Conservation (phyloP, 2,113 vertebrate genomes). For the Pedionomus torquatus region DNA sequence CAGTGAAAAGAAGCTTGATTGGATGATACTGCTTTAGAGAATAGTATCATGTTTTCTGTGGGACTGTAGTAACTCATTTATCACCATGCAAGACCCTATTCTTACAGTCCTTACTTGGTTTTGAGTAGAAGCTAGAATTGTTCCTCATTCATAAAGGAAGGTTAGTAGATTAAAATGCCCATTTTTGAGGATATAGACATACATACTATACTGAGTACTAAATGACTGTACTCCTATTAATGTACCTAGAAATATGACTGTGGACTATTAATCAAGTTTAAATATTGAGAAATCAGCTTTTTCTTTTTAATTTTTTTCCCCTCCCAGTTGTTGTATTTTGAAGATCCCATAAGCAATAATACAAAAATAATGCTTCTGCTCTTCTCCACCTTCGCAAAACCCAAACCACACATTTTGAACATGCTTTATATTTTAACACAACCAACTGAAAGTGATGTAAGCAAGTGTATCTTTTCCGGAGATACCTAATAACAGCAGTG, state of each 20-base stretch:
- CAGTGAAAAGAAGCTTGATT: conserved; percentile 1
- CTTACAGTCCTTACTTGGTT: conserved; percentile 10
- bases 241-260: neutral
- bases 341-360: neutral
- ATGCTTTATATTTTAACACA: neutral
- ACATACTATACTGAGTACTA: neutral
- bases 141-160: conserved; percentile 24
- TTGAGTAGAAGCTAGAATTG: conserved; percentile 40
- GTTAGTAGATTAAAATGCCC: neutral
- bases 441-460: neutral
- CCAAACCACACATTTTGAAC: neutral
- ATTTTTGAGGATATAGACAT: neutral
- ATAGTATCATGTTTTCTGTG: neutral
- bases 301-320: neutral
- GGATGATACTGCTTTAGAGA: neutral
- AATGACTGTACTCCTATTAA: neutral
- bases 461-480: conserved; percentile 23
- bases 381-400: neutral
- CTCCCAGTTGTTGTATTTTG: conserved; percentile 18
- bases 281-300: neutral
- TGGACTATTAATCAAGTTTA: conserved; percentile 23
- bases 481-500: neutral
- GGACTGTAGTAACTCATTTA: conserved; percentile 3
- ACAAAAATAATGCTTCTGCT: neutral
- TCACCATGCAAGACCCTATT: neutral